A percentile compares a stretch with the other conserved stretches of the same genome.
phyloP scores from a whole-genome alignment of 92 coral and sea anemone genomes.

The Chrysogorgia sp. region DNA sequence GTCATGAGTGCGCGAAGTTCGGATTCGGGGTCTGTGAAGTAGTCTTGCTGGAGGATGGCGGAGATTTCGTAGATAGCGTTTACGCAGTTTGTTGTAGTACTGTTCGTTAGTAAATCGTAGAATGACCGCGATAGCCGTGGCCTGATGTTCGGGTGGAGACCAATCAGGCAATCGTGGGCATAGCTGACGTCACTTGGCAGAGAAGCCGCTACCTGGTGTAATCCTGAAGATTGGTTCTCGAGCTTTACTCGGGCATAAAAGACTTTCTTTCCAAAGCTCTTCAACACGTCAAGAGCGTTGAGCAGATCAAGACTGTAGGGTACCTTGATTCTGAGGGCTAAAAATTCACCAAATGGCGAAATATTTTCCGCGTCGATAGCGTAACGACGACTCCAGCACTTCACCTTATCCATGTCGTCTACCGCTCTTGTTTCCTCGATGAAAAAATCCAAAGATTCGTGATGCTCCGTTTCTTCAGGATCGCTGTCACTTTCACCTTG shows the following conservation, averaged over 20 bases:
- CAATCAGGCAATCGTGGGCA: constrained; percentile 73
- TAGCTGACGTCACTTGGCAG: constrained; percentile 72
- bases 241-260: constrained; percentile 62
- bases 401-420: constrained; percentile 35
- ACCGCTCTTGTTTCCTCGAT: constrained; percentile 33
- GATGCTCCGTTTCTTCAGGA: constrained; percentile 49
- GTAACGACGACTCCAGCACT: constrained; percentile 48
- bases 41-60: constrained; percentile 53
- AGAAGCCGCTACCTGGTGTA: constrained; percentile 45
- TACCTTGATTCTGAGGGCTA: constrained; percentile 57
- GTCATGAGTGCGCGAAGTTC: constrained; percentile 62
- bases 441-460: constrained; percentile 51
- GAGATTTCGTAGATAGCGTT: constrained; percentile 70
- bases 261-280: constrained; percentile 67
- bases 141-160: constrained; percentile 69
- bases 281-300: constrained; percentile 58
- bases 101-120: constrained; percentile 56
- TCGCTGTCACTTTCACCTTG: too few relatives aligned
- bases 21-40: constrained; percentile 78
- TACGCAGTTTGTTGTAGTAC: constrained; percentile 53
- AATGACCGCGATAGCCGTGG: constrained; percentile 62
- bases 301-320: constrained; percentile 45
- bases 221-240: constrained; percentile 27
- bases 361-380: constrained; percentile 4
- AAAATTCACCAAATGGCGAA: constrained; percentile 71